A percentile compares a stretch with the other conserved stretches of the same genome.
Evolutionary conservation across 2,113 vertebrate species (phyloP).

Genomic region (Climacteris rufus): DNA sequence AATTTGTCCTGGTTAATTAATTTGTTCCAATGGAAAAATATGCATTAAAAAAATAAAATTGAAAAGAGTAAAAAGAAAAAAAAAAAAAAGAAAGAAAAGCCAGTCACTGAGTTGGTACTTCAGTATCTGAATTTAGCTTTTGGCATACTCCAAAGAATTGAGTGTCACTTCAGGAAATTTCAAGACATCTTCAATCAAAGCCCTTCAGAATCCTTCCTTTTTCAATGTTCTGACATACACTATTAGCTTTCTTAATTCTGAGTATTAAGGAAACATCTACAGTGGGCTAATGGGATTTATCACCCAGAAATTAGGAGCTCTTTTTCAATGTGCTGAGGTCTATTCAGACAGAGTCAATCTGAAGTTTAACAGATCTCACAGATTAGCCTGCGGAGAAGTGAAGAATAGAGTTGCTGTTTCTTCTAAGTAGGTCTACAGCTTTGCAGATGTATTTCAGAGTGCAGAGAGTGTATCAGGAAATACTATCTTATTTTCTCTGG

Average conservation of each 20-base stretch:
- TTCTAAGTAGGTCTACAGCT: background rate
- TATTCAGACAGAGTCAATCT: background rate
- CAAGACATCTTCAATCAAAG: background rate
- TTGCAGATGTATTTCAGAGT: background rate
- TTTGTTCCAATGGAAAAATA: background rate
- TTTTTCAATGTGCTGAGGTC: background rate
- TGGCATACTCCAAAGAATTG: background rate
- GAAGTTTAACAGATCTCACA: background rate
- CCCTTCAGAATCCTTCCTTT: background rate
- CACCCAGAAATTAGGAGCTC: background rate
- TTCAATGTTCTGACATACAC: rapidly evolving
- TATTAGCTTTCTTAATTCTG: background rate
- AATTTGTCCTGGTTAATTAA: background rate
- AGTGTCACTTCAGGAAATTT: background rate
- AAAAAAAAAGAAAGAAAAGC: background rate
- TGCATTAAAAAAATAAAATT: background rate
- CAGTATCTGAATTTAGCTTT: background rate
- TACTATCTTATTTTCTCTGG: background rate
- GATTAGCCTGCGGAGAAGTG: background rate
- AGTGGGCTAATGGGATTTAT: background rate
- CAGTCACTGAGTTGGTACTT: background rate
- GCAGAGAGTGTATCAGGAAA: background rate
- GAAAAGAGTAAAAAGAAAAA: background rate
- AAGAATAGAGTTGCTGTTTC: background rate
- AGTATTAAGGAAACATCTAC: background rate